phyloP scores from a whole-genome alignment of 2,797 vertebrate genomes.

The Podarcis lilfordi region DNA sequence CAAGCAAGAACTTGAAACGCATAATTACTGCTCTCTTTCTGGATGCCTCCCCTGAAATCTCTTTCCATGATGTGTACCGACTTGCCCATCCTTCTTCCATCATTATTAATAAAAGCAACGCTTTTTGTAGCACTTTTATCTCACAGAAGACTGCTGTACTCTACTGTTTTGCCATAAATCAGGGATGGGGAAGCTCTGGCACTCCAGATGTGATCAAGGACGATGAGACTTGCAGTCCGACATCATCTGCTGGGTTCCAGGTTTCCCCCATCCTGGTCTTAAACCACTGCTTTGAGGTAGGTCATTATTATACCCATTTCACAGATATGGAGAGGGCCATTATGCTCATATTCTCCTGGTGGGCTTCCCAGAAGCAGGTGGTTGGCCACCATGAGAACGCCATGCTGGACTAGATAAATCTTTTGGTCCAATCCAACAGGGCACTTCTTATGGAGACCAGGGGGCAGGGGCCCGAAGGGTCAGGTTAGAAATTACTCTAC shows the following conservation, averaged over 20 bases:
- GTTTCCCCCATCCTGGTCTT: no score
- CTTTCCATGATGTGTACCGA: not conserved
- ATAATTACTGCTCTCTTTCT: not conserved
- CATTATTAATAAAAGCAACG: not conserved
- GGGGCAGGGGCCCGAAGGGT: not conserved
- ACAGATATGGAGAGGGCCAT: no score
- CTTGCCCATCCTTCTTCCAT: not conserved
- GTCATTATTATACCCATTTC: not conserved
- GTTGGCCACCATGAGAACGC: no score
- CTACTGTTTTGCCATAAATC: no score
- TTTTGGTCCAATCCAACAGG: no score
- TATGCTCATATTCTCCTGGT: no score
- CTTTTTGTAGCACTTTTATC: not conserved
- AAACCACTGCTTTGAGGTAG: not conserved
- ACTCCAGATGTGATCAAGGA: no score
- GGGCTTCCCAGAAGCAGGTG: no score
- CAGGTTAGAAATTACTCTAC: not conserved
- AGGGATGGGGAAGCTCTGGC: no score
- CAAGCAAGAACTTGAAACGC: not conserved
- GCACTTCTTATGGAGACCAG: not conserved
- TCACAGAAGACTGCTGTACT: not conserved
- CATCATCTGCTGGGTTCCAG: no score
- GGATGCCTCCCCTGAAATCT: not conserved
- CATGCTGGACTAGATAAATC: no score
- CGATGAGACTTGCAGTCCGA: no score